These are phyloP conservation scores for Sphenopsis melanotis DNA, from an alignment of 2,797 vertebrate genomes.

Conservation along the genomic window DNA sequence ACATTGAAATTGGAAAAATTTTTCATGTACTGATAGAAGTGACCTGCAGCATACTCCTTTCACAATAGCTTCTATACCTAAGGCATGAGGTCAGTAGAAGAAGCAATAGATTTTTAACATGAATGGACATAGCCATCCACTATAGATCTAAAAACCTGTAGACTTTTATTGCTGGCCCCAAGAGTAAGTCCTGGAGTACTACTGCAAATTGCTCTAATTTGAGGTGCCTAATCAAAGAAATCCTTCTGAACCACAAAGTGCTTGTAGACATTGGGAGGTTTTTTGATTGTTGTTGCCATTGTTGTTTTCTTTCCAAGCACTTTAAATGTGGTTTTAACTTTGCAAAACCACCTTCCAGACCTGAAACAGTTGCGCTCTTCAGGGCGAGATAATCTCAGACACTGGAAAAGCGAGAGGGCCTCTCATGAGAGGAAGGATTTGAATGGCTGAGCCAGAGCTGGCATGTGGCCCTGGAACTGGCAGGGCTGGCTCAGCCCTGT, in stretches of 20 bases:
- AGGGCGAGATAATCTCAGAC: rapidly evolving
- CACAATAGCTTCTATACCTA: not conserved
- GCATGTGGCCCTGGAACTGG: not conserved
- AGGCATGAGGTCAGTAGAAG: not conserved
- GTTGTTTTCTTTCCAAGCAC: not conserved
- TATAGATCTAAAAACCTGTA: not conserved
- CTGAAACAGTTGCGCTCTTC: not conserved
- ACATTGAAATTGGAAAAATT: not conserved
- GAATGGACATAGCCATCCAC: not conserved
- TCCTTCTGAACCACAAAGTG: not conserved
- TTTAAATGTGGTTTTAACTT: not conserved
- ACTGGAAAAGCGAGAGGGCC: not conserved
- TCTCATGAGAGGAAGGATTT: not conserved
- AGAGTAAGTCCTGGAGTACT: not conserved
- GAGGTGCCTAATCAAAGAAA: not conserved
- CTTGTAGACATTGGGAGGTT: not conserved
- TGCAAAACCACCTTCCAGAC: not conserved
- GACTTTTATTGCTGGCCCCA: not conserved
- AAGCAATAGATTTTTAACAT: not conserved
- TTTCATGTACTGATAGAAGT: not conserved
- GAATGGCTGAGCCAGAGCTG: not conserved
- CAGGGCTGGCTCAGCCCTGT: not conserved
- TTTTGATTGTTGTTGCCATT: not conserved
- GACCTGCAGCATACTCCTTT: not conserved
- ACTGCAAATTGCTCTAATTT: not conserved